Base-by-base conservation (phyloP, 30 jellyfish, hydroid and myxozoan genomes). In the Aurelia sp. region DNA sequence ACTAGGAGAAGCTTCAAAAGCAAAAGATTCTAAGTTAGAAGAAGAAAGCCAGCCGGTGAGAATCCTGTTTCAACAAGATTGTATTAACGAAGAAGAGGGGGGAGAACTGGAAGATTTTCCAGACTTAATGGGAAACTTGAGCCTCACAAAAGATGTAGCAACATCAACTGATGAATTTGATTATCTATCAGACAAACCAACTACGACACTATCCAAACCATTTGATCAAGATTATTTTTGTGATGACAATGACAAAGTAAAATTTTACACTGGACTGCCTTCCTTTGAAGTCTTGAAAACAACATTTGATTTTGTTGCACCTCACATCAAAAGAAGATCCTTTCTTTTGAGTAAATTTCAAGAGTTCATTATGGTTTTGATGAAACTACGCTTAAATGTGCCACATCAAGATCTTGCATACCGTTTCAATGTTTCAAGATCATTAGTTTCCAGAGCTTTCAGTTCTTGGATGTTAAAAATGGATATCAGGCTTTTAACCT, bases 331-430 rank as follows among this genome's bases (percentile, higher is more conserved):
- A 27, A 27, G 33, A 27, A 27, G 33, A 27, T 27, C 33, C 33
- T 2, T 27, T 27, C 33, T 27, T 27, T 27, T 27, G 33, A 1
- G 2, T 27, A 27, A 27, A 27, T 27, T 27, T 27, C 33, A 27
- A 27, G 33, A 27, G 33, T 27, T 27, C 33, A 27, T 27, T 27
- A 27, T 27, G 33, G 33, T 27, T 27, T 27, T 27, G 33, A 27
- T 27, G 33, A 27, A 27, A 50, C 74, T 81, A 21, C 22, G 86
- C 3, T 64, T 65, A 16, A 68, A 68, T 67, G 74, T 81, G 21
- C 74, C 74, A 27, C 72, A 81, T 31, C 84, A 65, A 81, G 86
- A 81, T 51, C 64, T 81, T 58, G 91, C 91, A 22, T 13, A 2
- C 69, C 73, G 91, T 3, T 81, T 81, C 31, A 75, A 35, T 18